Evolutionary conservation across 1,140 invertebrate species (phyloP).

Genomic region (Neodiprion pinetum): DNA sequence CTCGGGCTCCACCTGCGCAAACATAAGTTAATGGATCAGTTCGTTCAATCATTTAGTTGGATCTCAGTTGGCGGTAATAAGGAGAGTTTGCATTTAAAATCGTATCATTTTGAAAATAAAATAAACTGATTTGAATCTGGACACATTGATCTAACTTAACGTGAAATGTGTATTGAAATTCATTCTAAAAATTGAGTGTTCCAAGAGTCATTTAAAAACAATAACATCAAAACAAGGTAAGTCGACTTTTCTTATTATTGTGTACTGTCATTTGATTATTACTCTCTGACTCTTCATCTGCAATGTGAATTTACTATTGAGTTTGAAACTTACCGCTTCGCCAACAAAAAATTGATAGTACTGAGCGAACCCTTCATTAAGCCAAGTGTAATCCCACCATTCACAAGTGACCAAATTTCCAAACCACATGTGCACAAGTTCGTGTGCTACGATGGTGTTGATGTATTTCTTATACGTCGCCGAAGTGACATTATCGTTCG

Average conservation of each 20-base stretch:
- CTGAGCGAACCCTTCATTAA: slow-evolving; percentile 75
- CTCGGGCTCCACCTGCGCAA: slow-evolving; percentile 43
- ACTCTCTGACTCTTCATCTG: too few relatives aligned
- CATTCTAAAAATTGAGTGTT: too few relatives aligned
- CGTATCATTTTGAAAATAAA: too few relatives aligned
- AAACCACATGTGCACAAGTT: slow-evolving; percentile 75
- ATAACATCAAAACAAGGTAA: neutral
- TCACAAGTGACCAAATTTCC: slow-evolving; percentile 72
- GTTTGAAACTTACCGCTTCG: slow-evolving; percentile 28
- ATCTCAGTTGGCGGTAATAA: too few relatives aligned
- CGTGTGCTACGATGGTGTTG: slow-evolving; percentile 68
- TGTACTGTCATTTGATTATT: too few relatives aligned
- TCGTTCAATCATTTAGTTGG: too few relatives aligned
- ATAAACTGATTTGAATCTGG: too few relatives aligned
- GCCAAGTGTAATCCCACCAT: slow-evolving; percentile 74
- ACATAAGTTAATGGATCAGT: neutral
- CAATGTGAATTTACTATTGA: too few relatives aligned
- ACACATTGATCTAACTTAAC: too few relatives aligned
- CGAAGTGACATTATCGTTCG: slow-evolving; percentile 60
- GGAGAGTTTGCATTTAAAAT: too few relatives aligned
- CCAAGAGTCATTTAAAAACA: neutral
- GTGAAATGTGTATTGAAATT: too few relatives aligned
- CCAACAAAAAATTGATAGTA: slow-evolving; percentile 61
- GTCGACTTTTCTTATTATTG: neutral
- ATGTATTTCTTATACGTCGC: slow-evolving; percentile 56